These are phyloP conservation scores for Calidris pugnax DNA, from an alignment of 2,113 vertebrate genomes.

Conservation along the genomic window DNA sequence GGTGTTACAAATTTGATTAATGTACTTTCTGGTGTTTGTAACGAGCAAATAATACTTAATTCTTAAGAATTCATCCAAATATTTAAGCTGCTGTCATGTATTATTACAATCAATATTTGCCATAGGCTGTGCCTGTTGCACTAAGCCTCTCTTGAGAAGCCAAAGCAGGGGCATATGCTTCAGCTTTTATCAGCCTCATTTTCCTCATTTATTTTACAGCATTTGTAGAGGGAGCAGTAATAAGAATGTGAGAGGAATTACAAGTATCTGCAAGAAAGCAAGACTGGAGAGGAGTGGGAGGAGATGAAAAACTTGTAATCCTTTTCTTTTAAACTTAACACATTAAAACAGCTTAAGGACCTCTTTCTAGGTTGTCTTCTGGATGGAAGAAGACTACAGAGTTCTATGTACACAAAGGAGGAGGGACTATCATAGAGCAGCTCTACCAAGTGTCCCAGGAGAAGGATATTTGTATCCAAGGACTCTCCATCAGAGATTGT, in stretches of 20 bases:
- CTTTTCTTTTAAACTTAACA: neutral
- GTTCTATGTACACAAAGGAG: neutral
- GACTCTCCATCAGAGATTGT: neutral
- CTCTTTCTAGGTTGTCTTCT: neutral
- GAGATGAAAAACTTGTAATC: neutral
- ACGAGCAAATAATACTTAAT: neutral
- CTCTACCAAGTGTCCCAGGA: neutral
- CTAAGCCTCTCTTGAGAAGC: neutral
- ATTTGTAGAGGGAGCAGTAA: neutral
- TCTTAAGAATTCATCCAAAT: neutral
- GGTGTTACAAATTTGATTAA: neutral
- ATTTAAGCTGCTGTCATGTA: neutral
- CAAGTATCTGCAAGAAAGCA: constrained; percentile 59
- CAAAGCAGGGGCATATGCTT: neutral
- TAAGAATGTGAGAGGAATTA: constrained; percentile 53
- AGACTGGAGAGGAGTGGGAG: constrained; percentile 24
- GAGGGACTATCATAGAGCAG: neutral
- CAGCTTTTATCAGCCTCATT: neutral
- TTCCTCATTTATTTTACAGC: neutral
- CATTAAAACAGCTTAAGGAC: neutral
- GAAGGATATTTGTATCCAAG: neutral
- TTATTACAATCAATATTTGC: neutral
- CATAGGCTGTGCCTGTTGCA: neutral
- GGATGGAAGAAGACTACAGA: neutral
- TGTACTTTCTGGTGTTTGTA: neutral